Conservation (phyloP, 2,888 invertebrate species). For the Pseudeuparius sepicola region DNA sequence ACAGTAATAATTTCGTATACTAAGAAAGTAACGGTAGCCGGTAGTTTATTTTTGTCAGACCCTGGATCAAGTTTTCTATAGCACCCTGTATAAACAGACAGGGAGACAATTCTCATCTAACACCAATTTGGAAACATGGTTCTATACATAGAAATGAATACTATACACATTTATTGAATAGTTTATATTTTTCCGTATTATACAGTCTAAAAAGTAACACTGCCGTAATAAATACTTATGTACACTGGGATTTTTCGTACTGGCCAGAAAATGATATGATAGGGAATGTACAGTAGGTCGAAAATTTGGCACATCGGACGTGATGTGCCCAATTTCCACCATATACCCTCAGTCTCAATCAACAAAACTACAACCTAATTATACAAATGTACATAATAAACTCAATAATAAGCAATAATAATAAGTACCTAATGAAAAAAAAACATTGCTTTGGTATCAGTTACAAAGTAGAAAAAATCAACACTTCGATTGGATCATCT, state of each 20-base stretch:
- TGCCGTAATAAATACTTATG: constrained; percentile 37
- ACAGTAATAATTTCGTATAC: neutral
- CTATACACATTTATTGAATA: constrained; percentile 22
- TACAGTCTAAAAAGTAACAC: no score
- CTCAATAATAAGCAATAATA: constrained; percentile 37
- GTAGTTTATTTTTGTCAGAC: constrained; percentile 16
- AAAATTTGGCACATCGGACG: constrained; percentile 20
- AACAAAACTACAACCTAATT: constrained; percentile 37
- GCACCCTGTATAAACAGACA: no score
- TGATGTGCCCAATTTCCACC: no score
- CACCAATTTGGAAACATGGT: constrained; percentile 33
- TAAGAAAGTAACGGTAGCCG: neutral
- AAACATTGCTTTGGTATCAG: constrained; percentile 45
- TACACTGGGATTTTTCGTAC: constrained; percentile 30
- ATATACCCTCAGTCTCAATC: constrained; percentile 42
- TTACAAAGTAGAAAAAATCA: constrained; percentile 32
- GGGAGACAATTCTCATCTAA: constrained; percentile 28
- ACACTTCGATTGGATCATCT: neutral
- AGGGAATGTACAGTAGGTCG: constrained; percentile 38
- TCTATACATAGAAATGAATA: constrained; percentile 22
- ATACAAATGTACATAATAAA: constrained; percentile 39
- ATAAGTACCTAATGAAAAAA: constrained; percentile 32
- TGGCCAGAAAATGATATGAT: constrained; percentile 38
- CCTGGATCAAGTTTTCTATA: constrained; percentile 21
- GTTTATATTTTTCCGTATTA: constrained; percentile 23